Evolutionary conservation across 2,113 vertebrate genomes (phyloP).

Genomic region (Irena cyanogastra): DNA sequence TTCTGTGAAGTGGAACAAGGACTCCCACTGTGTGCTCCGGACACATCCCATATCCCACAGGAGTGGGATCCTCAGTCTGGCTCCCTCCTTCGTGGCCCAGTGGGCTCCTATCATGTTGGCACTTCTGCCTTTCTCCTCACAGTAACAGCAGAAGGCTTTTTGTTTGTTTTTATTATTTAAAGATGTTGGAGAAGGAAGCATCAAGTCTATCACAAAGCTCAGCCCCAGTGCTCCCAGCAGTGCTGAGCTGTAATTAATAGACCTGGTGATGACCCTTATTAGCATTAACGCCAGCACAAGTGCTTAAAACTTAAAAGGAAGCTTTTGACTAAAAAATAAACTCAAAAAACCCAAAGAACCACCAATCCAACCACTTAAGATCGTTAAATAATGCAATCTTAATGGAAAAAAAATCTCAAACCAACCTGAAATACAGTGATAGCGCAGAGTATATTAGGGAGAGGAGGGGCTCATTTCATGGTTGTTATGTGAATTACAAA

Average conservation of each 20-base stretch:
- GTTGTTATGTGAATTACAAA: not conserved
- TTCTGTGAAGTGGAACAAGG: not conserved
- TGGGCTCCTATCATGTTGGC: not conserved
- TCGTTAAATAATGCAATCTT: not conserved
- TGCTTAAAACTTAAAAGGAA: not conserved
- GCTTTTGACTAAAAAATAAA: not conserved
- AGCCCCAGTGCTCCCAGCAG: not conserved
- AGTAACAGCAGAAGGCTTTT: not conserved
- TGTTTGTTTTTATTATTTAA: not conserved
- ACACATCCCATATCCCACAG: not conserved
- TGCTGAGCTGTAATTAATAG: not conserved
- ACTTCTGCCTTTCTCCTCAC: not conserved
- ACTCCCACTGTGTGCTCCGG: not conserved
- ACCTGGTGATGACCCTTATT: not conserved
- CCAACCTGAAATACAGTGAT: not conserved
- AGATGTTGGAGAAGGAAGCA: not conserved
- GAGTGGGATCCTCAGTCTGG: not conserved
- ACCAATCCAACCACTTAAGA: not conserved
- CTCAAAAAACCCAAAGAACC: not conserved
- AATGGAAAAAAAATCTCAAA: not conserved
- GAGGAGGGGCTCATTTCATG: not conserved
- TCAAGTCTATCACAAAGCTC: not conserved
- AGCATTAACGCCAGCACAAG: not conserved
- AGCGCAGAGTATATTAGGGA: not conserved
- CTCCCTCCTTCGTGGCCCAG: not conserved